phyloP scores from a whole-genome alignment of 2,888 invertebrate species.

The Arrhopalites spinosus region DNA sequence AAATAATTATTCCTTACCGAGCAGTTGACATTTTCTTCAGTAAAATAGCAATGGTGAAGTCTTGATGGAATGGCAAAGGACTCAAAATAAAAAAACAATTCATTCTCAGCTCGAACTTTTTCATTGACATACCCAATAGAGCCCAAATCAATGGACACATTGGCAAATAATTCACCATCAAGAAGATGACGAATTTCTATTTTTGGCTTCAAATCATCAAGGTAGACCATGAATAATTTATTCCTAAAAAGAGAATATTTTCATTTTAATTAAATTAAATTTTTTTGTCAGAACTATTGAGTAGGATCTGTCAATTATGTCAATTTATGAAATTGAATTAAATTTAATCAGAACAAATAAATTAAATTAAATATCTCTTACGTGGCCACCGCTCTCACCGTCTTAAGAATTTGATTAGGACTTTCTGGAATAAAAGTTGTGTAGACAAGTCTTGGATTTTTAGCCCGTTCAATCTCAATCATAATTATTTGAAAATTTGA shows the following conservation, averaged over 20 bases:
- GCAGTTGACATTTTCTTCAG: slow-evolving; percentile 6
- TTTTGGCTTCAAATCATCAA: slow-evolving; percentile 13
- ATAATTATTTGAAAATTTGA: slow-evolving; percentile 24
- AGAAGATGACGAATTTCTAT: slow-evolving; percentile 26
- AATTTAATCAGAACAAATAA: no score
- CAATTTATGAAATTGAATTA: neutral
- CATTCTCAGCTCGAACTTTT: neutral
- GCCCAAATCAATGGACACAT: slow-evolving; percentile 9
- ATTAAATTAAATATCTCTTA: slow-evolving; percentile 4
- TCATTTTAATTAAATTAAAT: no score
- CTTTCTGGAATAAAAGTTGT: slow-evolving; percentile 29
- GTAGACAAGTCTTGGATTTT: slow-evolving; percentile 25
- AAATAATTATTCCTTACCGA: slow-evolving; percentile 9
- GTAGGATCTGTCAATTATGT: neutral
- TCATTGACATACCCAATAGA: slow-evolving; percentile 9
- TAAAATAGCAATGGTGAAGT: slow-evolving; percentile 22
- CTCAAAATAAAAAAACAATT: slow-evolving; percentile 27
- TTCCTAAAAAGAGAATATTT: no score
- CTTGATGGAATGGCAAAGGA: slow-evolving; percentile 10
- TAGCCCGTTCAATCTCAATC: slow-evolving; percentile 20
- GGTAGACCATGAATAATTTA: slow-evolving; percentile 23
- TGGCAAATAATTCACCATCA: slow-evolving; percentile 20
- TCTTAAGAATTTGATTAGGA: slow-evolving; percentile 3
- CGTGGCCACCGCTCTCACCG: slow-evolving; percentile 27
- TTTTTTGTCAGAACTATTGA: neutral